These are phyloP conservation scores for Dromius quadrimaculatus DNA, from an alignment of 2,888 invertebrate species.

Conservation along the genomic window DNA sequence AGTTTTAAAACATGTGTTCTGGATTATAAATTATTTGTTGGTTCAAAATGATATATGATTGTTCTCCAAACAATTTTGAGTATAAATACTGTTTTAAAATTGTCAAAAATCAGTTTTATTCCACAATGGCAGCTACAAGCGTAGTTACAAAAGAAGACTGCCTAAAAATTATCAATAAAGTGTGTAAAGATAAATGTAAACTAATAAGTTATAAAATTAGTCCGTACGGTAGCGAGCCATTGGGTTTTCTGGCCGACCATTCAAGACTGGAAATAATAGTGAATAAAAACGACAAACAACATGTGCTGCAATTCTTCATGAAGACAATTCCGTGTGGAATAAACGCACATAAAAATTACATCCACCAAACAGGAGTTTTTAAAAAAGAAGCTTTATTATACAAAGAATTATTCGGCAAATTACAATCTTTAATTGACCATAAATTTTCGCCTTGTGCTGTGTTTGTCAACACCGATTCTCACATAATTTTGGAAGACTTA, in stretches of 20 bases:
- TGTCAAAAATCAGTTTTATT: not conserved
- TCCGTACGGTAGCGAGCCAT: conserved; percentile 56
- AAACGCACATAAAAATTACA: conserved; percentile 67
- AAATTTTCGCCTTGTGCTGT: conserved; percentile 64
- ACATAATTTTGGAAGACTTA: conserved; percentile 68
- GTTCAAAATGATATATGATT: not conserved
- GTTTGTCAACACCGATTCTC: conserved; percentile 65
- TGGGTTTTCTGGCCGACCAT: conserved; percentile 61
- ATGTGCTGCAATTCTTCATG: conserved; percentile 68
- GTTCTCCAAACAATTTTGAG: not conserved
- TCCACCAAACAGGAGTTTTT: conserved; percentile 68
- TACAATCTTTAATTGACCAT: conserved; percentile 55
- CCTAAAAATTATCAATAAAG: conserved; percentile 55
- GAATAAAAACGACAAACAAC: conserved; percentile 35
- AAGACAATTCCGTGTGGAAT: conserved; percentile 72
- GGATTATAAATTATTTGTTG: not conserved
- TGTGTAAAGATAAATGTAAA: conserved; percentile 47
- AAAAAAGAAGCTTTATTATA: conserved; percentile 61
- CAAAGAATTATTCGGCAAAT: conserved; percentile 58
- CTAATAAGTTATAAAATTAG: conserved; percentile 54
- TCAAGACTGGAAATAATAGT: conserved; percentile 56
- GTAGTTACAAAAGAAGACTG: conserved; percentile 56
- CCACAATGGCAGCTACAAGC: not conserved
- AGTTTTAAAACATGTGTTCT: conserved; percentile 5
- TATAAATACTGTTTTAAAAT: conserved; percentile 19